These are phyloP conservation scores for Drosophila nr. perissopoda DNA, from an alignment of 2,888 invertebrate species.

Conservation along the genomic window DNA sequence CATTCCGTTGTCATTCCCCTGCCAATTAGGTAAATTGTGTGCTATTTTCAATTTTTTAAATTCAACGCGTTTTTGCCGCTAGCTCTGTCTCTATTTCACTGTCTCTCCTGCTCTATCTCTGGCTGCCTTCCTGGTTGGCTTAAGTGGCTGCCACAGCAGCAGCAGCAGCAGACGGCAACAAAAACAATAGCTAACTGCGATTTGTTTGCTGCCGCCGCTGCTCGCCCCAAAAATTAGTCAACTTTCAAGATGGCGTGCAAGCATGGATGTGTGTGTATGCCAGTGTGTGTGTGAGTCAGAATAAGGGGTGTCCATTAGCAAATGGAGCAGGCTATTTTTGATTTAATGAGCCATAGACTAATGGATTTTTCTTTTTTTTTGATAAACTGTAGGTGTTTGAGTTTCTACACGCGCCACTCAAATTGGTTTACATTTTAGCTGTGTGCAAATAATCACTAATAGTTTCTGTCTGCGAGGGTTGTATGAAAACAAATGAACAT, in stretches of 20 bases:
- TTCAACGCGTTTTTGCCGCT: slow-evolving; percentile 64
- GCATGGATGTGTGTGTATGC: slow-evolving; percentile 21
- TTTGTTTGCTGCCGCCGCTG: slow-evolving; percentile 57
- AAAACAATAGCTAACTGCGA: slow-evolving; percentile 57
- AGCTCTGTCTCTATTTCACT: slow-evolving; percentile 30
- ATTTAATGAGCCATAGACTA: slow-evolving; percentile 84
- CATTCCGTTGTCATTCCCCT: slow-evolving; percentile 49
- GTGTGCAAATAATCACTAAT: slow-evolving; percentile 41
- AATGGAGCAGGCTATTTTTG: slow-evolving; percentile 84
- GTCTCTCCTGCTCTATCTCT: slow-evolving; percentile 31
- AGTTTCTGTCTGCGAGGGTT: slow-evolving; percentile 41
- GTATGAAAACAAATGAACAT: neutral
- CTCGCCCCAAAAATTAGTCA: slow-evolving; percentile 69
- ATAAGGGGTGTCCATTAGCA: slow-evolving; percentile 80
- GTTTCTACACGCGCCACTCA: slow-evolving; percentile 27
- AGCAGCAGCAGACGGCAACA: slow-evolving; percentile 36
- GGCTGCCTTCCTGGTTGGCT: slow-evolving; percentile 49
- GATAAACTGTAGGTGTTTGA: slow-evolving; percentile 25
- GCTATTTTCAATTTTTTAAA: slow-evolving; percentile 83
- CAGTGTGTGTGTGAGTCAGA: slow-evolving; percentile 2
- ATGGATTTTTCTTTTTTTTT: slow-evolving; percentile 70
- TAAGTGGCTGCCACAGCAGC: slow-evolving; percentile 62
- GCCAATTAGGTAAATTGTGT: slow-evolving; percentile 85
- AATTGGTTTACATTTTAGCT: slow-evolving; percentile 55
- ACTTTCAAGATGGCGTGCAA: slow-evolving; percentile 69